Evolutionary conservation across 2,113 vertebrate genomes (phyloP), one percentile per base, ranked within the genome.

Genomic region (Cichladusa arquata): DNA sequence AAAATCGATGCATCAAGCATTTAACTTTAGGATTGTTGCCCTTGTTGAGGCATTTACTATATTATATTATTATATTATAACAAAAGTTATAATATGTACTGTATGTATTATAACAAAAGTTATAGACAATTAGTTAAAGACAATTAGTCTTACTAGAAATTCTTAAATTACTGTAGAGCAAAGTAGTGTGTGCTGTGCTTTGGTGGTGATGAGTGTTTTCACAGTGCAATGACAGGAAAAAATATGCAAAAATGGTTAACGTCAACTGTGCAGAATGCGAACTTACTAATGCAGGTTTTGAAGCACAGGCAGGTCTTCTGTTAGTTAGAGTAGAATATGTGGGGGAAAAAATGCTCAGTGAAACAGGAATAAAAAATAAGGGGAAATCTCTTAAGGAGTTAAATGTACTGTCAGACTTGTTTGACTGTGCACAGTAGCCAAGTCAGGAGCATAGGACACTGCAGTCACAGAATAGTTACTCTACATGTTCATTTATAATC

Each of bases 291-390:
- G 36, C 23, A 48, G 31, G 16, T 60, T 89, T 91, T 89, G 40
- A 81, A 69, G 26, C 36, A 38, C 34, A 51, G 12, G 11, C 16
- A 66, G 22, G 7, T 45, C 24, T 65, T 81, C 36, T 34, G 25
- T 44, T 31, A 71, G 26, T 70, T 76, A n/a, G 14, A 60, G 24
- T 24, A 42, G 23, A 65, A 31, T 57, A n/a, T 38, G 7, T 47
- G 19, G 6, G 6, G 5, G 0, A 7, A 26, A 58, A 34, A 4
- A 2, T 18, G 22, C 11, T 40, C 1, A 2, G 13, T 64, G 58
- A 34, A 76, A 69, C 22, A 48, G 8, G 15, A 19, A 13, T n/a
- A 1, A 74, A 53, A 69, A 78, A 19, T 47, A 36, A 16, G 25
- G 44, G 12, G 6, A 60, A 29, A 12, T 60, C 14, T 85, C 31